Percentiles rank a stretch among this genome's conserved stretches.
phyloP scores from a whole-genome alignment of 2,797 vertebrate genomes.

The Hippoglossus hippoglossus region DNA sequence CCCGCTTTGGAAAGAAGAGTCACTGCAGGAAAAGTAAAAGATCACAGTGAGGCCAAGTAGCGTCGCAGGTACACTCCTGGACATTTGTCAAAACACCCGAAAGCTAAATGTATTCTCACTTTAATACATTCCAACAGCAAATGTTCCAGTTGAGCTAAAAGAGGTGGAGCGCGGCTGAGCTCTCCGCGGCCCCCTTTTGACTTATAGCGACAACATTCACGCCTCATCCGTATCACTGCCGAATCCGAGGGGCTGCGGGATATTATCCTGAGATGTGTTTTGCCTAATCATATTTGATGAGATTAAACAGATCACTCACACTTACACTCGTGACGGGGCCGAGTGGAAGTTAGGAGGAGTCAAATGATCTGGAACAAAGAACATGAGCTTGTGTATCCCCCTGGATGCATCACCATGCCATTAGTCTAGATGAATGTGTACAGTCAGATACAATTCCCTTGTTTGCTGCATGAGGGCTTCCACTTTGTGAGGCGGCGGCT shows the following conservation, averaged over 20 bases:
- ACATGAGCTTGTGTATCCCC: conserved; percentile 71
- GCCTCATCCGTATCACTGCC: conserved; percentile 49
- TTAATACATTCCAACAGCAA: conserved; percentile 1
- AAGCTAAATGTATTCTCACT: conserved; percentile 11
- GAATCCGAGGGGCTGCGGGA: conserved; percentile 44
- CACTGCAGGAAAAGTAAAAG: conserved; percentile 14
- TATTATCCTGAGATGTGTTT: conserved; percentile 71
- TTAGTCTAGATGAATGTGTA: conserved; percentile 78
- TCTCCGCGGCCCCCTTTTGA: conserved; percentile 21
- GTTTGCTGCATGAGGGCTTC: conserved; percentile 74
- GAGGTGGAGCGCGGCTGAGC: conserved; percentile 16
- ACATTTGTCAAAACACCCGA: conserved; percentile 5
- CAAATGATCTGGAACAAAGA: conserved; percentile 81
- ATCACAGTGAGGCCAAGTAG: conserved; percentile 11
- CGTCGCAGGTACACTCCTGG: conserved; percentile 1
- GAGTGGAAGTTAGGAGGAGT: conserved; percentile 68
- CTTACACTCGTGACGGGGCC: conserved; percentile 61
- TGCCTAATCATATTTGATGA: conserved; percentile 77
- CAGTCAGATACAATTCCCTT: conserved; percentile 72
- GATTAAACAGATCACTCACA: conserved; percentile 75
- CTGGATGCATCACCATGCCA: conserved; percentile 71
- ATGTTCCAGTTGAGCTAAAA: conserved; percentile 2
- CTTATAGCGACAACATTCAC: conserved; percentile 34
- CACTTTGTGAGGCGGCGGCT: conserved; percentile 60
- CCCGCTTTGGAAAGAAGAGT: conserved; percentile 17